phyloP scores from a whole-genome alignment of 1,140 invertebrate genomes.

The Akabosia matsudoensis region DNA sequence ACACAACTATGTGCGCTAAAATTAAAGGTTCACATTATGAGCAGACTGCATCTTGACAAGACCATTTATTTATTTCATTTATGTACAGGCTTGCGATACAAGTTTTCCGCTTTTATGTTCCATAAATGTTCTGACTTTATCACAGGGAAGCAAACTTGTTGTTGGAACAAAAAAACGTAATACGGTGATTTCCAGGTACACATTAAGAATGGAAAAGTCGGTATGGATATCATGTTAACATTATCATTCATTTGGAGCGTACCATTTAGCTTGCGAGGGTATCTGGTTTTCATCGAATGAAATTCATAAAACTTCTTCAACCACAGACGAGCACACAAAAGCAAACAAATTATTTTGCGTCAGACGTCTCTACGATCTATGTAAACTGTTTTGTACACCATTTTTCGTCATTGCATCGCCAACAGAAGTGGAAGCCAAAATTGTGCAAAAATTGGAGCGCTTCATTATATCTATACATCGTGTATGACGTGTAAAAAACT shows the following conservation, averaged over 20 bases:
- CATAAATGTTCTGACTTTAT: too few relatives aligned
- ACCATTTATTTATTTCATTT: too few relatives aligned
- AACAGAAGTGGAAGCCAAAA: neutral
- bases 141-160: too few relatives aligned
- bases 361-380: neutral
- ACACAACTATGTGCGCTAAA: too few relatives aligned
- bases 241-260: neutral
- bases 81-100: too few relatives aligned
- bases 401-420: neutral
- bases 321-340: neutral
- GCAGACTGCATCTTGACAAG: too few relatives aligned
- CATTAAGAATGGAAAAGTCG: too few relatives aligned
- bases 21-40: too few relatives aligned
- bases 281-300: constrained; percentile 16
- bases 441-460: neutral
- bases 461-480: neutral
- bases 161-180: too few relatives aligned
- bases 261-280: neutral
- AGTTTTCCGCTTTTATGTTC: too few relatives aligned
- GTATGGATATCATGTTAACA: too few relatives aligned
- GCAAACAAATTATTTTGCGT: neutral
- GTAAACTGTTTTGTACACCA: neutral
- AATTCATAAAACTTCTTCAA: constrained; percentile 14
- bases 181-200: too few relatives aligned
- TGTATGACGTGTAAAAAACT: neutral